Conservation (phyloP, 2,888 invertebrate genomes). For the Meiosimyza decipiens region DNA sequence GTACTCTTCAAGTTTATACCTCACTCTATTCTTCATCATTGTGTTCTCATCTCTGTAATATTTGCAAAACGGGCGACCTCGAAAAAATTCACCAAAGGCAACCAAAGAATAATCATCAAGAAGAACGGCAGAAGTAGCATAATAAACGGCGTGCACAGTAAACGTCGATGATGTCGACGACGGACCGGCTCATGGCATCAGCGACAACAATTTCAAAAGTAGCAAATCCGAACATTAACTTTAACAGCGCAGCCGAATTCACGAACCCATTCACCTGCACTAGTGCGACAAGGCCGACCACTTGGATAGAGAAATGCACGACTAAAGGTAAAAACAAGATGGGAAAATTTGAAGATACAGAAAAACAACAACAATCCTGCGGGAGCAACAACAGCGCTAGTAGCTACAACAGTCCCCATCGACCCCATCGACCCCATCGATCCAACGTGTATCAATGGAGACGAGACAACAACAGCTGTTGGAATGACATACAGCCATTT, state of each 20-base stretch:
- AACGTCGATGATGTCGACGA: constrained; percentile 15
- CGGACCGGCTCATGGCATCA: constrained; percentile 15
- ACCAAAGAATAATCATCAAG: neutral
- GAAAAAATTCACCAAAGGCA: constrained; percentile 27
- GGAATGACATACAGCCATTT: constrained; percentile 7
- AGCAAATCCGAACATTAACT: neutral
- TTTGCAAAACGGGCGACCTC: constrained; percentile 21
- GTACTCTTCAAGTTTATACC: neutral
- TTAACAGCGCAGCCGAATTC: neutral
- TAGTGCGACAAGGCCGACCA: constrained; percentile 58
- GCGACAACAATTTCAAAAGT: neutral
- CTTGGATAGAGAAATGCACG: constrained; percentile 43
- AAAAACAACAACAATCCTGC: constrained; percentile 10
- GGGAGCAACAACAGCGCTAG: neutral
- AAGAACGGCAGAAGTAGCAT: neutral
- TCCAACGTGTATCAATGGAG: constrained; percentile 16
- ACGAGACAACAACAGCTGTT: constrained; percentile 20
- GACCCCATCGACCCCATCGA: neutral
- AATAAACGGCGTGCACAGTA: constrained; percentile 23
- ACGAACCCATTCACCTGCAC: constrained; percentile 40
- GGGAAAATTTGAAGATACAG: constrained; percentile 60
- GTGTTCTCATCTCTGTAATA: constrained; percentile 1
- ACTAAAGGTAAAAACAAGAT: constrained; percentile 56
- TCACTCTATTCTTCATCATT: neutral
- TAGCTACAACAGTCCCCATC: neutral